Evolutionary conservation across 2,888 invertebrate genomes (phyloP), one percentile per base, ranked within the genome.

Genomic region (Onthophagus sagittarius): DNA sequence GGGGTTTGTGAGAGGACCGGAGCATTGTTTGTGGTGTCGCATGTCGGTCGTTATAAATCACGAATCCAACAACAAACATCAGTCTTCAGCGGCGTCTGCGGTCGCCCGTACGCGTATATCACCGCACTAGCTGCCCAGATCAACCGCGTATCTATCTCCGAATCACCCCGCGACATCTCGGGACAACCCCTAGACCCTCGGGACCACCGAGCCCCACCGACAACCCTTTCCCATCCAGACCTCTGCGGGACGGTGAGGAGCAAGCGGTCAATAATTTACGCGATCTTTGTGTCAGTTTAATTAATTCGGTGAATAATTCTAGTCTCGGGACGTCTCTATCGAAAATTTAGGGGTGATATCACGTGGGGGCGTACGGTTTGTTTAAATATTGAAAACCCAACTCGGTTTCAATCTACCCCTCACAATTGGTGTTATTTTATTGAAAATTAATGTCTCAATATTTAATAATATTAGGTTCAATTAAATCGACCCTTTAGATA

Each of bases 101-200:
- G 84, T 82, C 81, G 81, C 81, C 81, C 82, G 82, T 83, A 80
- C 83, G 79, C 82, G 84, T 84, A 84, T 84, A 84, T 84, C 84
- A 84, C 84, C 83, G 82, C 82, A 82, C 83, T 83, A 82, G 84
- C 83, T 83, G 81, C 39, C 39, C 78, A 82, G 81, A 83, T 83
- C 83, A 83, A 83, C 83, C 84, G 82, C 81, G 84, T 80, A 85
- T 84, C 82, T 82, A 83, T 84, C 84, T 83, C 75, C 73, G 78
- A 75, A 78, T 79, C 77, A 77, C 77, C 77, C 78, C 75, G 74
- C 75, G 71, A 73, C 73, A 74, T 70, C 74, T 75, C 75, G 33
- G 75, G 75, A 75, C 74, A 71, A 69, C 72, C 72, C 76, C 73
- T 63, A 11, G 62, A 72, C 73, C 39, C 39, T 53, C 74, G 72